Evolutionary conservation across 2,113 vertebrate species (phyloP).

Genomic region (Globicephala melas): DNA sequence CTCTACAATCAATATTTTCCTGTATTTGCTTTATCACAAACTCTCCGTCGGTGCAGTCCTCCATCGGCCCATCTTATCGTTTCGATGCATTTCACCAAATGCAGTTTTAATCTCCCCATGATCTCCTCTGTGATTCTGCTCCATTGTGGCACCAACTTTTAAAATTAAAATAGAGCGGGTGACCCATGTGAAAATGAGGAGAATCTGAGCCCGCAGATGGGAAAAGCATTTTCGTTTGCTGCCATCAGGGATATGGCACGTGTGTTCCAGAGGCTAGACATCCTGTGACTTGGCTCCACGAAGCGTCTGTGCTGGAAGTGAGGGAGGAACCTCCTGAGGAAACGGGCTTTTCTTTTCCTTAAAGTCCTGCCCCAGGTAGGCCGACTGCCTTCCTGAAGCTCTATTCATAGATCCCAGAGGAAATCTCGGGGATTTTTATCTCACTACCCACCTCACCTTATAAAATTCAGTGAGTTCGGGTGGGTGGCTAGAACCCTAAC

Average conservation of each 20-base stretch:
- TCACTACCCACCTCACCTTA: constrained; percentile 53
- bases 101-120: not conserved
- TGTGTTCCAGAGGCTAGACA: not conserved
- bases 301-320: not conserved
- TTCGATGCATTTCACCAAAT: not conserved
- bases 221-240: constrained; percentile 4
- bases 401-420: constrained; percentile 37
- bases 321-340: not conserved
- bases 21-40: not conserved
- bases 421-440: constrained; percentile 58
- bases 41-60: not conserved
- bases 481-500: constrained; percentile 51
- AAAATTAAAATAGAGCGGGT: not conserved
- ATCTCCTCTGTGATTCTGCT: not conserved
- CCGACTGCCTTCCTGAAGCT: constrained; percentile 33
- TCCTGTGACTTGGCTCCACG: not conserved
- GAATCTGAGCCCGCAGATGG: not conserved
- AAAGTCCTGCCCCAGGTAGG: not conserved
- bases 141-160: not conserved
- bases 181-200: not conserved
- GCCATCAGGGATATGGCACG: fast-evolving
- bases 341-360: not conserved
- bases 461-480: constrained; percentile 60
- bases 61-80: not conserved
- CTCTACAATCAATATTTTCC: not conserved